phyloP scores from a whole-genome alignment of 2,888 invertebrate species.

The Anagyrus pseudococci region DNA sequence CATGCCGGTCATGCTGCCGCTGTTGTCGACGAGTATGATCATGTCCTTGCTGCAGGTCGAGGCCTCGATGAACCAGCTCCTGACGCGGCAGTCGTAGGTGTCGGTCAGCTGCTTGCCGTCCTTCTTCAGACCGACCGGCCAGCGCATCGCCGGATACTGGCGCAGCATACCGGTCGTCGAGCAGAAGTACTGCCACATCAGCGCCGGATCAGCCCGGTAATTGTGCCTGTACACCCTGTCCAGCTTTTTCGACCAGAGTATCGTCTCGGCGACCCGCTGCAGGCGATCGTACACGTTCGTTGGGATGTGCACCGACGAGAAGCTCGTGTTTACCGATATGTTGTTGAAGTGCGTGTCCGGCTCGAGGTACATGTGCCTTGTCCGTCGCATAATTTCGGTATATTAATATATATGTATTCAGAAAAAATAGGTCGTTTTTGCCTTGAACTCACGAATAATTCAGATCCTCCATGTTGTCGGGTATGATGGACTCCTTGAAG shows the following conservation, averaged over 20 bases:
- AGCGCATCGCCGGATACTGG: slow-evolving; percentile 77
- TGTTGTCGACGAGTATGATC: slow-evolving; percentile 91
- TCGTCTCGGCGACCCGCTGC: slow-evolving; percentile 72
- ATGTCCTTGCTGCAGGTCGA: slow-evolving; percentile 98
- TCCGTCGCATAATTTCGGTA: too few species aligned
- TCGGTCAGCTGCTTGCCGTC: slow-evolving; percentile 64
- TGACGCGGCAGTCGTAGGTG: slow-evolving; percentile 89
- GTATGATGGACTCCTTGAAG: slow-evolving; percentile 43
- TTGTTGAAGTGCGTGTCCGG: slow-evolving; percentile 85
- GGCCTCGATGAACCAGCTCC: slow-evolving; percentile 97
- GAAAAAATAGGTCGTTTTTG: not conserved
- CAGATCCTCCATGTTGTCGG: slow-evolving; percentile 49
- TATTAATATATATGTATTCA: too few species aligned
- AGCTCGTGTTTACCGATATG: slow-evolving; percentile 78
- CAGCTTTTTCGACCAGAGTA: slow-evolving; percentile 88
- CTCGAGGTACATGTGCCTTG: slow-evolving; percentile 69
- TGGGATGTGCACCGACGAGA: slow-evolving; percentile 91
- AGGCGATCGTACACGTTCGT: slow-evolving; percentile 87
- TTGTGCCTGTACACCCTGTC: slow-evolving; percentile 86
- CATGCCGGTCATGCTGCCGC: slow-evolving; percentile 95
- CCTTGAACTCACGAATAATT: slow-evolving; percentile 25
- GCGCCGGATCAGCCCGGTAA: slow-evolving; percentile 82
- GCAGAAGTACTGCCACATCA: slow-evolving; percentile 98
- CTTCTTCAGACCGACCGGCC: slow-evolving; percentile 40
- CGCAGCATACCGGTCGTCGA: slow-evolving; percentile 91